Evolutionary conservation across 2,797 vertebrate species (phyloP).

Genomic region (Tragelaphus oryx): DNA sequence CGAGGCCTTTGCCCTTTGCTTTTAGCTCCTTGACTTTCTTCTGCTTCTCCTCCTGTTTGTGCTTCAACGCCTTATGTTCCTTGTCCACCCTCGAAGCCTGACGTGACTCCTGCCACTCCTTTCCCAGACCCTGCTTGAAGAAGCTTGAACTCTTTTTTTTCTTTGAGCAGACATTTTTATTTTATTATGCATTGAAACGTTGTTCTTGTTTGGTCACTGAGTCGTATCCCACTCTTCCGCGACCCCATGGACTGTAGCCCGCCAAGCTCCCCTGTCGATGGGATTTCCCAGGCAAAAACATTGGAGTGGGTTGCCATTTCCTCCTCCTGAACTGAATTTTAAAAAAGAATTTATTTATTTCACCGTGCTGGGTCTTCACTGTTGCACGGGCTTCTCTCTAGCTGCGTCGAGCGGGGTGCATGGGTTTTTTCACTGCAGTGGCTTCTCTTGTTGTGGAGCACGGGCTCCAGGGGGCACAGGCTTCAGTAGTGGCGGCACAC

Average conservation of each 20-base stretch:
- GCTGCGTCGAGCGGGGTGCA: rapidly evolving
- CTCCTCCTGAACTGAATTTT: neutral
- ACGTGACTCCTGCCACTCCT: rapidly evolving
- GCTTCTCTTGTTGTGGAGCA: neutral
- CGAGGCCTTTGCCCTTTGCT: neutral
- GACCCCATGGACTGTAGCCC: neutral
- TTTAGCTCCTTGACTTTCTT: neutral
- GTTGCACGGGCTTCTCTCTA: neutral
- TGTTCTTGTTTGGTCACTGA: rapidly evolving
- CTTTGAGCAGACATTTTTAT: neutral
- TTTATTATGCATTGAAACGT: neutral
- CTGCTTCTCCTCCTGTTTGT: neutral
- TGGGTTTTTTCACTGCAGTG: neutral
- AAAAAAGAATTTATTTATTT: neutral
- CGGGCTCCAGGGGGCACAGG: neutral
- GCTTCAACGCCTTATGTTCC: neutral
- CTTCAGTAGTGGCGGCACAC: rapidly evolving
- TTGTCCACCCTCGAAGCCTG: neutral
- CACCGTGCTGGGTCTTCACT: neutral
- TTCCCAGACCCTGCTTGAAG: neutral
- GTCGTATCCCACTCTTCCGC: rapidly evolving
- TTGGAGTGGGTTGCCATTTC: neutral
- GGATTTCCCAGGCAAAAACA: neutral
- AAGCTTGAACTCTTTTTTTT: neutral
- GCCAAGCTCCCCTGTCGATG: neutral